Evolutionary conservation across 2,888 invertebrate genomes (phyloP), one percentile per base, ranked within the genome.

Genomic region (Seira ritae): DNA sequence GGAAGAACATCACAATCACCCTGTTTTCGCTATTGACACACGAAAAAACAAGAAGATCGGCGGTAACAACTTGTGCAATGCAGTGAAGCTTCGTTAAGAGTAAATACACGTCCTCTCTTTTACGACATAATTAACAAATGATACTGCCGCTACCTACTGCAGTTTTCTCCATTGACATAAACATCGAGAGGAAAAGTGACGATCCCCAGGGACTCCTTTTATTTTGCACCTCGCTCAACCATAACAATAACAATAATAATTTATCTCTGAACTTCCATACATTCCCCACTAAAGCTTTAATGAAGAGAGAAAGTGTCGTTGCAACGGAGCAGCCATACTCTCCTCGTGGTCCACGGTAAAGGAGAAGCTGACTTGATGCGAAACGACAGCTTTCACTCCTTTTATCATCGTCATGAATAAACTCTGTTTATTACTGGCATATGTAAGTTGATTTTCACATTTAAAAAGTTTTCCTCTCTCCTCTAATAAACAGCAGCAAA

Each of bases 221-320:
- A 62, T 65, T 42, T 60, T 55, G 42, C 77, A 77, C 77, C 70
- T 77, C 46, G n/a, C 42, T 42, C 77, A 10, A 62, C 62, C 77
- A 77, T 77, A 65, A 77, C 77, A 69, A 62, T 70, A 70, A 77
- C 67, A 62, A 77, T 76, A 67, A 68, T 76, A 77, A 60, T 77
- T 42, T 42, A 22, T 22, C 70, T 23, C 4, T 31, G 65, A 70
- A 69, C 70, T 68, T 70, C 24, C 42, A 46, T 70, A 70, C 42
- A 42, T 12, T 42, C 42, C 12, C 42, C 12, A 42, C 6, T 42
- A 42, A 42, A 42, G 42, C 42, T 42, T 42, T 42, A 42, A 42
- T 42, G 6, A 42, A 42, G 42, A 42, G 42, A 12, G 42, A 12
- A 12, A 42, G 12, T 42, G 12, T 42, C 42, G 42, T 42, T 12